phyloP scores from a whole-genome alignment of 2,888 invertebrate genomes.

The Erebia ligea region DNA sequence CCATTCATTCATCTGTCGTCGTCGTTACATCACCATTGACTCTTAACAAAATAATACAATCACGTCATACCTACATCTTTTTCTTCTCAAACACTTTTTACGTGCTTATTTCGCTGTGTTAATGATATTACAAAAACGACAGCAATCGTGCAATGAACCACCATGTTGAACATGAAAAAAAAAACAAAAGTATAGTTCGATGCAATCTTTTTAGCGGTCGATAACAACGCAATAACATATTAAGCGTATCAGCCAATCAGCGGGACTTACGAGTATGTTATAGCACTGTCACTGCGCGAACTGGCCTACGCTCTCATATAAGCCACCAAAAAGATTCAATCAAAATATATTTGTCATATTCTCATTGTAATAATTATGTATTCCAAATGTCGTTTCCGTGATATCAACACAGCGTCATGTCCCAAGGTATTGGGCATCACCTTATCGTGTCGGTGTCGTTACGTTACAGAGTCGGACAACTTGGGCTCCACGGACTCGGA shows the following conservation, averaged over 20 bases:
- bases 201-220: too few species aligned
- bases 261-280: too few species aligned
- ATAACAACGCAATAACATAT: too few species aligned
- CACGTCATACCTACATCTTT: slow-evolving; percentile 40
- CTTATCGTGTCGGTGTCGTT: slow-evolving; percentile 37
- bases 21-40: slow-evolving; percentile 28
- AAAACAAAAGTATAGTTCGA: background rate
- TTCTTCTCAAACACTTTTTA: slow-evolving; percentile 41
- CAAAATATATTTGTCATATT: background rate
- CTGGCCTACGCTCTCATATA: too few species aligned
- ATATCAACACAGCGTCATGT: slow-evolving; percentile 23
- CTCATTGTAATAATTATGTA: background rate
- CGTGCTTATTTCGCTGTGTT: slow-evolving; percentile 42
- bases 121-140: slow-evolving; percentile 41
- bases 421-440: slow-evolving; percentile 28
- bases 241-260: background rate
- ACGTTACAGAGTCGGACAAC: slow-evolving; percentile 93
- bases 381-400: slow-evolving; percentile 20
- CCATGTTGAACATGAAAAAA: background rate
- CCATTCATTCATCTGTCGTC: slow-evolving; percentile 34
- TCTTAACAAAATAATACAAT: slow-evolving; percentile 19
- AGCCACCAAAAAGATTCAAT: too few species aligned
- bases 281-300: too few species aligned
- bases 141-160: background rate
- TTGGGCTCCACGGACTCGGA: slow-evolving; percentile 97